Base-by-base conservation (phyloP, 2,888 invertebrate species). In the Lepidocyrtoides sp. region DNA sequence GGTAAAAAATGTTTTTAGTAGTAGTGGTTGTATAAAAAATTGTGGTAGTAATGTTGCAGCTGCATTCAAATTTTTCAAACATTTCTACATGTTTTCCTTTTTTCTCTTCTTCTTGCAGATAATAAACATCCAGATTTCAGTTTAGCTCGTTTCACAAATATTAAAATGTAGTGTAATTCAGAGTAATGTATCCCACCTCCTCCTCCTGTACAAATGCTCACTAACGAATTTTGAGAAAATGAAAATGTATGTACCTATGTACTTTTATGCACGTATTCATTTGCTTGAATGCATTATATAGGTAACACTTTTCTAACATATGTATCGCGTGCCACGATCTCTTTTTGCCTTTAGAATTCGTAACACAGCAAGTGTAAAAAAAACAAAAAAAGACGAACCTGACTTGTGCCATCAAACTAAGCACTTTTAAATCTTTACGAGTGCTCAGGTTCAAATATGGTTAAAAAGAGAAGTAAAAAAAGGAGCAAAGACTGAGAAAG, bases 401-500 rank as follows among this genome's bases (percentile, higher is more conserved):
- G 81, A 82, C 81, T 81, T 88, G 81, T 88, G 81, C 69, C 48
- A 88, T 88, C 72, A 88, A 81, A 72, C 81, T 36, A 69, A 54
- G 23, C 79, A 75, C 48, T 57, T 89, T 72, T 48, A 82, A 89
- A 89, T 82, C 69, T 81, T 82, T 89, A 83, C 60, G 83, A 83
- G 44, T 88, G 72, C 32, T 75, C 89, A 89, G 75, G 75, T 89
- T 89, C 89, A 89, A 89, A 89, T 89, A 87, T 83, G 87, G 83
- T 20, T 48, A 66, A 57, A 82, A 41, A 44, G 63, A 75, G 48
- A 79, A 44, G 17, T 26, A 29, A 75, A 81, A 51, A 82, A 69
- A 69, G 83, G 69, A 77, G 57, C 32, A 32, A 77, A 69, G 36
- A 23, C 41, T 54, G 63, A 48, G 79, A 79, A 54, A 57, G 60